Base-by-base conservation (phyloP, 2,888 invertebrate species). In the Dexiosoma caninum region DNA sequence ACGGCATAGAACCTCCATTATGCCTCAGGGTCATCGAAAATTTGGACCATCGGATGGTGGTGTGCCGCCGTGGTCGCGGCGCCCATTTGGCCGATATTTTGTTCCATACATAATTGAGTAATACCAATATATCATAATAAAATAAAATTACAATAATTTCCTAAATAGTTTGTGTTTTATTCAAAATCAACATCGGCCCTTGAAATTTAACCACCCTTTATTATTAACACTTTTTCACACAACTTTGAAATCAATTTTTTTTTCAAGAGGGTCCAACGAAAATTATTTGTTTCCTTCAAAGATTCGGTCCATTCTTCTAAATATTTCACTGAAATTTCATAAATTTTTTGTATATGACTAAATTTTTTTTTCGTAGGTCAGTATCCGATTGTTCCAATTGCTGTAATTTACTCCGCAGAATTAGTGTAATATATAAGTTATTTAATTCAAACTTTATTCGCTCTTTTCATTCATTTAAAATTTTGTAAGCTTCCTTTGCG, bases 341-440 rank as follows among this genome's bases (percentile, higher is more conserved):
- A 42, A 42, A 42, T 16, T 42, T 12, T 44, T 57, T 55, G 46
- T 66, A 75, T 67, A 67, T 67, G 57, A 49, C n/a, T n/a, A n/a
- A n/a, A 46, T 62, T 62, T 27, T 75, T 59, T 75, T 75, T 62
- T 62, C 46, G 62, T 62, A 62, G 46, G 46, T 62, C 30, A 60
- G 60, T 46, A n/a, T 62, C 75, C 75, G 51, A 75, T 75, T 66
- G 40, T 59, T 67, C 51, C 46, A 59, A 55, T 74, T 66, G 42
- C 59, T 49, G 66, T 59, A 60, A 44, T 60, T 60, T 60, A 60
- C 60, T 75, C 57, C 66, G 75, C 44, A 75, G n/a, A n/a, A n/a
- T n/a, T n/a, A 67, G 55, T 75, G 59, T 67, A 57, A 75, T 59
- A 75, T 75, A 75, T 49, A 46, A 19, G 49, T 75, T 75, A 59